These are phyloP conservation scores for Myripristis jacobus DNA, from an alignment of 2,797 vertebrate species.

Conservation along the genomic window DNA sequence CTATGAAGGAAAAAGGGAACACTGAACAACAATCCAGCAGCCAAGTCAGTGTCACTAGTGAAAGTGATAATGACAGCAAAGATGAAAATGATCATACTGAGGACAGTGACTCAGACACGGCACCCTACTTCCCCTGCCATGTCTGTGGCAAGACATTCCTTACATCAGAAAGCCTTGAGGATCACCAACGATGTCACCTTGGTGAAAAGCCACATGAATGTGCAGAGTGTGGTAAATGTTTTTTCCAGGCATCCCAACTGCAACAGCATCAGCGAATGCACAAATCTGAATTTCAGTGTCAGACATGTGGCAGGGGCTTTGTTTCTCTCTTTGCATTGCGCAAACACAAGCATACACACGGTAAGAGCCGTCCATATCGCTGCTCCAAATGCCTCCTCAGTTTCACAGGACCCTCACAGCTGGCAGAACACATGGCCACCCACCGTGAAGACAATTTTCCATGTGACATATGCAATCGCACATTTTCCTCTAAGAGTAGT, in stretches of 20 bases:
- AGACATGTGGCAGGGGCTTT: slow-evolving; percentile 84
- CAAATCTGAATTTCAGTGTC: slow-evolving; percentile 87
- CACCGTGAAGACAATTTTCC: slow-evolving; percentile 86
- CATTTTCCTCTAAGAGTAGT: slow-evolving; percentile 83
- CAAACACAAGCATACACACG: slow-evolving; percentile 84
- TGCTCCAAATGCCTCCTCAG: slow-evolving; percentile 83
- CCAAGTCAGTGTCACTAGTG: slow-evolving; percentile 53
- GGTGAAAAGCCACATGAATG: slow-evolving; percentile 87
- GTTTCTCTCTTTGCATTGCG: slow-evolving; percentile 83
- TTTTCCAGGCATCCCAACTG: slow-evolving; percentile 82
- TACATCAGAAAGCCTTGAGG: slow-evolving; percentile 85
- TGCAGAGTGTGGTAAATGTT: slow-evolving; percentile 85
- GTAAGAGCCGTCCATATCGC: slow-evolving; percentile 79
- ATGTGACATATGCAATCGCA: slow-evolving; percentile 84
- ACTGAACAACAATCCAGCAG: slow-evolving; percentile 56
- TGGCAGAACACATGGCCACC: slow-evolving; percentile 83
- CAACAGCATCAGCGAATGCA: slow-evolving; percentile 86
- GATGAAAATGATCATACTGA: slow-evolving; percentile 51
- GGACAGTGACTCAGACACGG: slow-evolving; percentile 82
- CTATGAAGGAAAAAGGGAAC: slow-evolving; percentile 31
- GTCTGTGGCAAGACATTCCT: slow-evolving; percentile 87
- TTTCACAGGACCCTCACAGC: slow-evolving; percentile 77
- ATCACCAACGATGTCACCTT: slow-evolving; percentile 87
- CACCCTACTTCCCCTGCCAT: slow-evolving; percentile 87
- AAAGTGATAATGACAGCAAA: slow-evolving; percentile 61